phyloP scores from a whole-genome alignment of 2,113 vertebrate genomes.

The Bambusicola thoracicus region DNA sequence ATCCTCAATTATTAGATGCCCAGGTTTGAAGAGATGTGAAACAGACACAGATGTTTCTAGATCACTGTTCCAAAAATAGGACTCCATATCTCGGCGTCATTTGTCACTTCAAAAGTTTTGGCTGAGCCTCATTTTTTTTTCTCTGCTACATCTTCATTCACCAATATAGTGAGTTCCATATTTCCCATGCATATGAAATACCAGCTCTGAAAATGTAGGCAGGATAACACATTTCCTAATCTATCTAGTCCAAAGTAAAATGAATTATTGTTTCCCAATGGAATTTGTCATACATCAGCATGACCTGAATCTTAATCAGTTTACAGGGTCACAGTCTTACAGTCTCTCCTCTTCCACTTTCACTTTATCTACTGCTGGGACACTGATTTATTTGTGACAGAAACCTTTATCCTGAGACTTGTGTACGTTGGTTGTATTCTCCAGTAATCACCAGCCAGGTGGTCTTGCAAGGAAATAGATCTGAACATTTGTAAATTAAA shows the following conservation, averaged over 20 bases:
- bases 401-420: background rate
- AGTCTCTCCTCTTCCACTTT: background rate
- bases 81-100: background rate
- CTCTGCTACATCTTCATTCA: background rate
- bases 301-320: background rate
- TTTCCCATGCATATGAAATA: background rate
- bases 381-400: constrained; percentile 10
- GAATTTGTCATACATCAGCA: background rate
- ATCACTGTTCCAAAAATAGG: background rate
- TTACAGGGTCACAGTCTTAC: background rate
- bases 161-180: background rate
- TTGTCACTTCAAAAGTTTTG: background rate
- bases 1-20: background rate
- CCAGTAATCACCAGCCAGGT: constrained; percentile 2
- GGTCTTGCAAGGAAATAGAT: background rate
- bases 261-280: background rate
- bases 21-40: background rate
- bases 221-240: background rate
- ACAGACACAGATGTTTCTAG: background rate
- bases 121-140: background rate
- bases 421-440: background rate
- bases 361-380: background rate
- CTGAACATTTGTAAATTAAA: background rate
- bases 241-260: background rate
- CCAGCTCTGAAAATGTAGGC: background rate